Evolutionary conservation across 2,888 invertebrate genomes (phyloP), one percentile per base, ranked within the genome.

Genomic region (Catocala fraxini): DNA sequence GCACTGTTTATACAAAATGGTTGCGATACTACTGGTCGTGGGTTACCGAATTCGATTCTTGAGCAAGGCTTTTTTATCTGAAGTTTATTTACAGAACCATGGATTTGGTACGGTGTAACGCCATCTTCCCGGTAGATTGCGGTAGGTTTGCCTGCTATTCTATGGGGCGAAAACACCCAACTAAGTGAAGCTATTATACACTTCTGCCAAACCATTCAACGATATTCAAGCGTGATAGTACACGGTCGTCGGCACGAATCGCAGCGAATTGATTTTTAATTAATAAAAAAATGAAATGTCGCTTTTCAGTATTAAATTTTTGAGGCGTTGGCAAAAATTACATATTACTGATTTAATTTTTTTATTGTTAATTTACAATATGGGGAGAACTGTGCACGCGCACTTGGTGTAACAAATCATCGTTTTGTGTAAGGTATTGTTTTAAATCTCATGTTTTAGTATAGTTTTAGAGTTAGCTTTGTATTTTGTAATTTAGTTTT

Each of bases 241-340:
- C 3, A 6, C 12, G 45, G 39, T 67, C 62, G 51, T 60, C 62
- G 66, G 59, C 56, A 61, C 56, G 54, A 61, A 54, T 33, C 41
- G 56, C 47, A 57, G 67, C 65, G 70, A 66, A 65, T 71, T 67
- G 52, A 67, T 78, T 75, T 63, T 55, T 39, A 39, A 39, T 6
- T 39, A 6, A 39, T 7, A 39, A 9, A 39, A 7, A 39, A 39
- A 12, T 71, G 72, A 51, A 53, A 71, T 63, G 60, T 81, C 56
- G 69, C 77, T 81, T 83, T 59, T 78, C 90, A 91, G 91, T 91
- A 91, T 91, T 91, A 90, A 80, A 86, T 84, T 73, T 80, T 87
- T 85, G 87, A 89, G 88, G 88, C 87, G 83, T 84, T 74, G 51
- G 52, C 42, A 57, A 65, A 64, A 62, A 67, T 63, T 45, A 61